These are phyloP conservation scores for Tachysurus vachellii DNA, from an alignment of 2,113 vertebrate species.

Conservation along the genomic window DNA sequence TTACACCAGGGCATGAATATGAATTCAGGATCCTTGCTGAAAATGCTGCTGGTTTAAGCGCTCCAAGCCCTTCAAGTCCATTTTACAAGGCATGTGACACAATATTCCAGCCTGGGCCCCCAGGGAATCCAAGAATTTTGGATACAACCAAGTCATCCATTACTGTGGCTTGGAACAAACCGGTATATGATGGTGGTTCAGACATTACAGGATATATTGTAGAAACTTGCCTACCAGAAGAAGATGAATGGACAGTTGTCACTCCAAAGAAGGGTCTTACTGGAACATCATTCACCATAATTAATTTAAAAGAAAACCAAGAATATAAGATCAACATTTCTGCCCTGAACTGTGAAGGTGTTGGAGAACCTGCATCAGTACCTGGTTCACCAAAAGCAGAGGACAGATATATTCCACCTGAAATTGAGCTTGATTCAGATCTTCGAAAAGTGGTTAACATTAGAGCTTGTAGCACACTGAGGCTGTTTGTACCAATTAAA, in stretches of 20 bases:
- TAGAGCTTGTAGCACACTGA: slow-evolving; percentile 91
- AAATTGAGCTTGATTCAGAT: slow-evolving; percentile 95
- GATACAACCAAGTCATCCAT: slow-evolving; percentile 95
- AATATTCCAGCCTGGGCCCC: slow-evolving; percentile 94
- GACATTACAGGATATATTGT: slow-evolving; percentile 97
- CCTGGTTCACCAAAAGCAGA: slow-evolving; percentile 93
- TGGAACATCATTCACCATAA: slow-evolving; percentile 93
- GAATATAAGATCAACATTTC: slow-evolving; percentile 96
- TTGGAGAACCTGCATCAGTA: slow-evolving; percentile 89
- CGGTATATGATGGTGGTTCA: slow-evolving; percentile 96
- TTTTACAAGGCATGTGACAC: slow-evolving; percentile 95
- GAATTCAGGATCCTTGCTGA: slow-evolving; percentile 94
- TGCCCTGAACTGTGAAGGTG: slow-evolving; percentile 91
- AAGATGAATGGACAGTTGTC: slow-evolving; percentile 95
- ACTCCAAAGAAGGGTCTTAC: slow-evolving; percentile 87
- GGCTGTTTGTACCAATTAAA: slow-evolving; percentile 96
- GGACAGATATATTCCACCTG: slow-evolving; percentile 89
- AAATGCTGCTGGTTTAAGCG: slow-evolving; percentile 92
- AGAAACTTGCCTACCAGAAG: slow-evolving; percentile 91
- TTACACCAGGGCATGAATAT: slow-evolving; percentile 93
- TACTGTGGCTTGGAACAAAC: slow-evolving; percentile 96
- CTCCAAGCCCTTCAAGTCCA: slow-evolving; percentile 86
- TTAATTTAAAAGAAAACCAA: slow-evolving; percentile 89
- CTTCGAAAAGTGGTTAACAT: slow-evolving; percentile 91
- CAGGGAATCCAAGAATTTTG: slow-evolving; percentile 91